Base-by-base conservation (phyloP, 2,113 vertebrate species). In the Ivindomyrus marchei region DNA sequence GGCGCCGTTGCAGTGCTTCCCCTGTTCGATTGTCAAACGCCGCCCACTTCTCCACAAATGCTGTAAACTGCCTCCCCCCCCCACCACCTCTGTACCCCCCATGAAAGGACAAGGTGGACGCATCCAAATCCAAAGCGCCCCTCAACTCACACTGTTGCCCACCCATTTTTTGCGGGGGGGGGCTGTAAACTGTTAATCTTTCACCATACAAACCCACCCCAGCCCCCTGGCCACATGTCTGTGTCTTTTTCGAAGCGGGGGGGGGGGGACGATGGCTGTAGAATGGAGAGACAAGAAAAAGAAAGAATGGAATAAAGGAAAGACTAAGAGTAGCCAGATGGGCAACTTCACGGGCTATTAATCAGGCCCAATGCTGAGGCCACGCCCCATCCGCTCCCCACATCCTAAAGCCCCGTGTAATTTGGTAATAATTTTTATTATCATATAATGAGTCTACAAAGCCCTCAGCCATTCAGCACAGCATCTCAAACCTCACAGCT, bases 381-480 rank as follows among this genome's bases (percentile, higher is more conserved):
- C 74, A 77, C 50, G 31, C 58, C 93, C 93, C 96, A 93, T 95
- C 95, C 95, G 93, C 92, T 96, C 95, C 96, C 95, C 95, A 95
- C 97, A 97, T 97, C 94, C 98, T 97, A 97, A 98, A 97, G 96
- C 97, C 97, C 97, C 97, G 96, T 98, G 98, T 98, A 97, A 98
- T 99, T 98, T 97, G 97, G 97, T 98, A 97, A 98, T 98, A 97
- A 98, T 98, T 98, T 98, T 98, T 97, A 98, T 99, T 98, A 98
- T 97, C 96, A 96, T 97, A 98, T 96, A 97, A 96, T 98, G 98
- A 98, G 97, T 97, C 97, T 95, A 97, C 96, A 97, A 97, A 97
- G 95, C 94, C 96, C 96, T 94, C 94, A 95, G 94, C 95, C 95
- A 96, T 96, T 94, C 95, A 95, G 95, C 94, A 90, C 93, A 94